phyloP scores from a whole-genome alignment of 2,113 vertebrate species.

The Limnothrissa miodon region DNA sequence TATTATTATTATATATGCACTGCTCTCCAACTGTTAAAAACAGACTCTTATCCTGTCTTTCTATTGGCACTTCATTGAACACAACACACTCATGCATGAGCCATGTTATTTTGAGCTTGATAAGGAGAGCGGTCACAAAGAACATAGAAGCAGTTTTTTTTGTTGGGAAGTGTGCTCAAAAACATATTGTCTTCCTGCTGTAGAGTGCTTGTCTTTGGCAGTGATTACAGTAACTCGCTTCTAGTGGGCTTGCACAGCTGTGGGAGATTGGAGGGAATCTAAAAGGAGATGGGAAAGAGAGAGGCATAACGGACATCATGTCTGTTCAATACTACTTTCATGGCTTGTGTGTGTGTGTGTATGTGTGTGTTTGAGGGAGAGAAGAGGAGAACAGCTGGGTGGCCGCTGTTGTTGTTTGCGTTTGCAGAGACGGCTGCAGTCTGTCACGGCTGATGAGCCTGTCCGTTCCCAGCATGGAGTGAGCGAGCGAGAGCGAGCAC shows the following conservation, averaged over 20 bases:
- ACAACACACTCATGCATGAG: no score
- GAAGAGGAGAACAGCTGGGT: not conserved
- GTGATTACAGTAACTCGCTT: not conserved
- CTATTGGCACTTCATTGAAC: no score
- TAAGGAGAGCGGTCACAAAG: no score
- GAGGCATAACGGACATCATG: not conserved
- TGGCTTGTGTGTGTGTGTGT: not conserved
- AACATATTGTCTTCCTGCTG: not conserved
- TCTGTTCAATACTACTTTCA: not conserved
- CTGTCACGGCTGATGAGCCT: not conserved
- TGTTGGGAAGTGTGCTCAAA: not conserved
- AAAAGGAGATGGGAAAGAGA: not conserved
- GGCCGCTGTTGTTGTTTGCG: not conserved
- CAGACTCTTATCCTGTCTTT: not conserved
- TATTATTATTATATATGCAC: no score
- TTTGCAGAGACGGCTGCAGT: not conserved
- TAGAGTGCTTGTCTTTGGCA: not conserved
- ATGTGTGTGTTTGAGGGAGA: not conserved
- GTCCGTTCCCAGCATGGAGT: not conserved
- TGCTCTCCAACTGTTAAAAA: no score
- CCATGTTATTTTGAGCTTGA: no score
- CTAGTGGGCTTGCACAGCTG: not conserved
- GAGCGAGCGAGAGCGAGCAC: not conserved
- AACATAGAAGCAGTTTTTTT: no score
- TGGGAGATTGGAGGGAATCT: not conserved